Evolutionary conservation across 2,797 vertebrate species (phyloP).

Genomic region (Mionectes olivaceus): DNA sequence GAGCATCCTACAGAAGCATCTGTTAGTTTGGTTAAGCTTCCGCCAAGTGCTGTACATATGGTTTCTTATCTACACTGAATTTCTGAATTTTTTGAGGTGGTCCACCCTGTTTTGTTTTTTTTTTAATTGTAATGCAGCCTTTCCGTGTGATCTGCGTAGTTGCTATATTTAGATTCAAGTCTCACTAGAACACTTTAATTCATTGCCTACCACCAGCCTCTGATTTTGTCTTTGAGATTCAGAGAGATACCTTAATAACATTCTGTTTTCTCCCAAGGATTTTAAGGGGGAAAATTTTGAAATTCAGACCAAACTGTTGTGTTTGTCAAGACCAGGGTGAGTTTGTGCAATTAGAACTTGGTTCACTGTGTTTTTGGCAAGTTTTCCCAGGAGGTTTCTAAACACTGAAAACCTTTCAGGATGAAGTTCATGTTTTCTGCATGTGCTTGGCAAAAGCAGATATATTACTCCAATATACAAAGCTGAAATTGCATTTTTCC

Average conservation of each 20-base stretch:
- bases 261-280: slow-evolving; percentile 6
- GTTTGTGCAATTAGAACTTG: slow-evolving; percentile 58
- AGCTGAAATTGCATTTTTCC: slow-evolving; percentile 67
- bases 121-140: background rate
- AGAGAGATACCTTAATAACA: background rate
- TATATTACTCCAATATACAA: slow-evolving; percentile 32
- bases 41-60: background rate
- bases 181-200: slow-evolving; percentile 15
- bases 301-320: slow-evolving; percentile 42
- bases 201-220: slow-evolving; percentile 13
- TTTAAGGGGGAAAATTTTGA: slow-evolving; percentile 53
- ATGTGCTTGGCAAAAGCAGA: slow-evolving; percentile 27
- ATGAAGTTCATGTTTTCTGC: slow-evolving; percentile 44
- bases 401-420: slow-evolving; percentile 68
- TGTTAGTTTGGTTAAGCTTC: slow-evolving; percentile 19
- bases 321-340: slow-evolving; percentile 48
- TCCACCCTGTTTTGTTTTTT: background rate
- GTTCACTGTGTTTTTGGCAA: slow-evolving; percentile 60
- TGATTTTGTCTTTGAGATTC: slow-evolving; percentile 17
- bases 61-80: slow-evolving; percentile 10
- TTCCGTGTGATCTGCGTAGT: background rate
- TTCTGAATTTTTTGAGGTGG: slow-evolving; percentile 17
- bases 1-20: background rate
- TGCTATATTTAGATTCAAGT: slow-evolving; percentile 27
- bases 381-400: slow-evolving; percentile 54